Conservation (phyloP, 2,888 invertebrate species). For the Kryphioiulus occultus region DNA sequence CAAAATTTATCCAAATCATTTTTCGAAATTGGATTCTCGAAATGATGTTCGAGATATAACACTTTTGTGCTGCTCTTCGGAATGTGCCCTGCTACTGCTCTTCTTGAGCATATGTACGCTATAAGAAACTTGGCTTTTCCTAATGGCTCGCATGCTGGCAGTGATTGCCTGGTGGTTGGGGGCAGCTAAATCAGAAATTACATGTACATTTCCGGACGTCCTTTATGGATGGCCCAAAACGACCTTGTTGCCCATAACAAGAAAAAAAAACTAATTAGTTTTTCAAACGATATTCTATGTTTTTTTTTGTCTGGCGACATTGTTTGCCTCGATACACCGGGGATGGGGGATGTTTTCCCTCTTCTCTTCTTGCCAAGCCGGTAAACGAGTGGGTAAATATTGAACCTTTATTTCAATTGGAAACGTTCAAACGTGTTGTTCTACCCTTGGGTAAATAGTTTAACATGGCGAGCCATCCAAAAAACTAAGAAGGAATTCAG, state of each 20-base stretch:
- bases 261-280: neutral
- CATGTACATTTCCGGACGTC: no score
- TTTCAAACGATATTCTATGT: neutral
- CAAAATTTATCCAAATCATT: no score
- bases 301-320: neutral
- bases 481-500: slow-evolving; percentile 31
- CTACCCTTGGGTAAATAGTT: slow-evolving; percentile 31
- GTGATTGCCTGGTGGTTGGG: no score
- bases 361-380: neutral
- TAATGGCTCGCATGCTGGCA: no score
- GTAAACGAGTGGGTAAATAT: slow-evolving; percentile 31
- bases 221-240: no score
- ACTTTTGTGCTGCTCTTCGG: no score
- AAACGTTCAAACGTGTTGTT: slow-evolving; percentile 20
- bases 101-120: no score
- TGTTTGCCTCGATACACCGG: slow-evolving; percentile 4
- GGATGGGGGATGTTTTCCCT: neutral
- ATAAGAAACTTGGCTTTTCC: no score
- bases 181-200: no score
- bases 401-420: slow-evolving; percentile 35
- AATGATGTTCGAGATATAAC: no score
- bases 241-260: neutral
- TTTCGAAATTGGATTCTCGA: no score
- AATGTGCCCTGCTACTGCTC: no score
- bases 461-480: slow-evolving; percentile 29